Evolutionary conservation across 2,113 vertebrate species (phyloP), one percentile per base, ranked within the genome.

Genomic region (Melanocharis versteri): DNA sequence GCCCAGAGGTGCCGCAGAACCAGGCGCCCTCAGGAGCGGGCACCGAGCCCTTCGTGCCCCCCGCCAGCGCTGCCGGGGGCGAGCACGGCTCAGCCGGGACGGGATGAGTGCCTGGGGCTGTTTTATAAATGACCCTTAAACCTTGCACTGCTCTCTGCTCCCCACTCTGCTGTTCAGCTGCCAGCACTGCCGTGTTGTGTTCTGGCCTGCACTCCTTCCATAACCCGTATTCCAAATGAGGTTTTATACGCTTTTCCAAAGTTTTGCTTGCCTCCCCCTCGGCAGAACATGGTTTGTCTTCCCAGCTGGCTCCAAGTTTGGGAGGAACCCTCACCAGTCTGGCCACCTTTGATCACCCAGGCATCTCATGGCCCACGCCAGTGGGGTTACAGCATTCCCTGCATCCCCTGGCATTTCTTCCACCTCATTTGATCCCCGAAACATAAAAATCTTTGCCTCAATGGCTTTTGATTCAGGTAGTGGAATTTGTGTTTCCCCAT

Each of bases 21-120:
- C 23, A 18, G 30, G 42, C 30, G 18, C 11, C 33, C 23, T 19
- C 13, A 17, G 17, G 31, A 9, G 42, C 0, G 22, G 45, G 64
- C 44, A 13, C 16, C 3, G 30, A 45, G 30, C 42, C 42, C 64
- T 26, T 12, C 13, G 44, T 47, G 15, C n/a, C 11, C 42, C 15
- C 40, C 16, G 28, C 7, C 30, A 8, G 62, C 6, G 42, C 62
- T 48, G 45, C 24, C 3, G 12, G 45, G 45, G 18, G 9, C 7
- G 26, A 3, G 47, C 66, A 28, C 26, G 24, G 33, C 1, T 20
- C 33, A 27, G 42, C 44, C 39, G 12, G 39, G 39, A 23, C 62
- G 3, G 45, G 33, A 13, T 20, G 17, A 15, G 20, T 6, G 18
- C 8, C n/a, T 6, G 7, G 26, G 5, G 9, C 9, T 15, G 1